Base-by-base conservation (phyloP, 2,113 vertebrate genomes). In the Bucco capensis region DNA sequence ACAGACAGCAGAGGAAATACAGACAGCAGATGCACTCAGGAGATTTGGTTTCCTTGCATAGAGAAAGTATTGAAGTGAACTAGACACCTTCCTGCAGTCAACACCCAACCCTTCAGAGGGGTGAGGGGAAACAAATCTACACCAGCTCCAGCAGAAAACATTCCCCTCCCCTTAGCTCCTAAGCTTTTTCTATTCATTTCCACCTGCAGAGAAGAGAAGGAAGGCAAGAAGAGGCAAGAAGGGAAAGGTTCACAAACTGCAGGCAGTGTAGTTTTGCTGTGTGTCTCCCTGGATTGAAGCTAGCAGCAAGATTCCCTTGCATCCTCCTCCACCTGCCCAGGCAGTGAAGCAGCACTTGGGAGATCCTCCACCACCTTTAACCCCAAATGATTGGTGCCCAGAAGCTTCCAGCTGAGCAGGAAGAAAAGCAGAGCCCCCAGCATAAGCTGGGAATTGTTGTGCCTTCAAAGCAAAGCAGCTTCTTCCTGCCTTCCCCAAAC, bases 21-120 rank as follows among this genome's bases (percentile, higher is more conserved):
- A 86, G 72, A 60, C 89, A 15, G 23, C 40, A 67, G 35, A 42
- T 6, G 70, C 13, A 24, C 5, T 64, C 65, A 93, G 88, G 94
- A 86, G 90, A 94, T 94, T 92, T 92, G 70, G 62, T 88, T 88
- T 86, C 82, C 81, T 75, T 57, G 54, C 49, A 83, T 86, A 77
- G 31, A 70, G 61, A 42, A 44, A 8, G 51, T 3, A 3, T n/a
- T 70, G 46, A 51, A 86, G 47, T 5, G n/a, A 89, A 79, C 24
- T 3, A 66, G 42, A 62, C 12, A 51, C 24, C 30, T 65, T 57
- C 37, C 62, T 57, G 50, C 64, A 33, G 53, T 76, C 8, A 15
- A 70, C 67, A 57, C 0, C 1, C 5, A 74, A 67, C 82, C 75
- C 86, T 73, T 38, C 2, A 18, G 54, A 73, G 24, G 38, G 62